Conservation (phyloP, 2,888 invertebrate genomes). For the Lithophane semibrunnea region DNA sequence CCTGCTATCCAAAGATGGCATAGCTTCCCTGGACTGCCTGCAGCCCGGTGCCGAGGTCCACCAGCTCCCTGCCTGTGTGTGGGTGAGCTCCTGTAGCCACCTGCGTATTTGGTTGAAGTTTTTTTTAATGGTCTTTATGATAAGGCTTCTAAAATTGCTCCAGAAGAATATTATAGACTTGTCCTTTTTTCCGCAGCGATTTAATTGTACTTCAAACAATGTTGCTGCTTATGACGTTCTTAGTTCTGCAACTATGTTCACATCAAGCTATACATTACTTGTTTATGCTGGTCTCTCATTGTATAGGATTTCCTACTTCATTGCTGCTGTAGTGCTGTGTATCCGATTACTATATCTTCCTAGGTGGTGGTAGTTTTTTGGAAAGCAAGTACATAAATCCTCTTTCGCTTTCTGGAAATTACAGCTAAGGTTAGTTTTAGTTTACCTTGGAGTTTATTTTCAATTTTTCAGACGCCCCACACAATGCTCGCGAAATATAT, state of each 20-base stretch:
- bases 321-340: conserved; percentile 1
- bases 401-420: not conserved
- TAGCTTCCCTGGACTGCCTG: no score
- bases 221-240: not conserved
- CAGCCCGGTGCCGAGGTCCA: no score
- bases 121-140: conserved; percentile 8
- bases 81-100: no score
- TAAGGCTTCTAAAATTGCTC: conserved; percentile 20
- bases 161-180: not conserved
- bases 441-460: not conserved
- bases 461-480: not conserved
- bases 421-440: not conserved
- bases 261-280: no score
- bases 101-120: no score
- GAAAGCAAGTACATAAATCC: not conserved
- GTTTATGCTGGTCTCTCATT: no score
- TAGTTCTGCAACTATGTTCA: not conserved
- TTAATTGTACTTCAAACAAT: conserved; percentile 28
- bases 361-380: not conserved
- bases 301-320: not conserved
- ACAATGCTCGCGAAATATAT: not conserved
- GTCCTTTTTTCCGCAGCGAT: conserved; percentile 22
- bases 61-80: no score
- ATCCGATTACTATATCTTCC: not conserved
- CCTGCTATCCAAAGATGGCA: no score